Base-by-base conservation (phyloP, 2,888 invertebrate species). In the Acanthosepion esculentum region DNA sequence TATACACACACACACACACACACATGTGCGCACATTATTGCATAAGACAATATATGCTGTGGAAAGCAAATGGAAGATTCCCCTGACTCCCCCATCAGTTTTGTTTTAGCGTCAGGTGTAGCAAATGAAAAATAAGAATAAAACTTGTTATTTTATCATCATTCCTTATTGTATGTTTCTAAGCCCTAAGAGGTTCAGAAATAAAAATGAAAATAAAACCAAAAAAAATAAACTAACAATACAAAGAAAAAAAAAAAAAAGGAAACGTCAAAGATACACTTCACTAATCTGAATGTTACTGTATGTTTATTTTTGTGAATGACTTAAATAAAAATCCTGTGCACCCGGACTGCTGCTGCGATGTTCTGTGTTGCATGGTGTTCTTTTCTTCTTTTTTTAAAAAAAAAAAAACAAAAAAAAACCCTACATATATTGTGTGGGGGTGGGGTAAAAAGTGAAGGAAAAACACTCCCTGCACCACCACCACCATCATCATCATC, bases 231-330 rank as follows among this genome's bases (percentile, higher is more conserved):
- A 41, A 41, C 1, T 20, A 20, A 20, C 59, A 78, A n/a, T 15
- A 78, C 15, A 33, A 33, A n/a, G 33, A 33, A 78, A n/a, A 78
- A 33, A 78, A 78, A n/a, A 78, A 64, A n/a, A 78, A n/a, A 78
- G 10, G 10, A n/a, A 78, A 78, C 10, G 18, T 78, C 10, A n/a
- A 78, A 78, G 78, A 78, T 33, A 78, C n/a, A 78, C 18, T 78
- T 78, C 78, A 15, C 78, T 59, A 59, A 59, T 59, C 59, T 78
- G 78, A 78, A 78, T 78, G 78, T 78, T 78, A 4, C 78, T 78
- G 78, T 78, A 78, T 78, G 78, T 78, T 78, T 78, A 78, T 78
- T 78, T 78, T 78, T 78, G 78, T 78, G 78, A 78, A 78, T 78
- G 78, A 78, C 78, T 78, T 59, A 33, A 78, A 78, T 78, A 78